These are phyloP conservation scores for Drosophila testacea DNA, from an alignment of 2,888 invertebrate genomes.

Conservation along the genomic window DNA sequence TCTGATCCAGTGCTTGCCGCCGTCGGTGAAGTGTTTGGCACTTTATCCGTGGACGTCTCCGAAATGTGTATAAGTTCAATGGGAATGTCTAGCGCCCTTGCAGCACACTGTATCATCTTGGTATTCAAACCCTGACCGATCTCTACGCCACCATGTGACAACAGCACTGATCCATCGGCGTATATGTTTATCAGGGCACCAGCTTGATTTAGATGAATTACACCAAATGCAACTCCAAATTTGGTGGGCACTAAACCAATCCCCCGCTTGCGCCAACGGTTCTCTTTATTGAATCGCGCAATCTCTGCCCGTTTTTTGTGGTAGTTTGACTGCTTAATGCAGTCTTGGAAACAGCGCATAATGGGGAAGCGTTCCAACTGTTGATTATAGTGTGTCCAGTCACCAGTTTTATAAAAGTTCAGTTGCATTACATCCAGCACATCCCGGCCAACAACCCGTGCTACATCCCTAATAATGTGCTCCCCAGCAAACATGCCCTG, in stretches of 20 bases:
- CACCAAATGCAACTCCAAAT: constrained; percentile 93
- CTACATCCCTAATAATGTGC: constrained; percentile 91
- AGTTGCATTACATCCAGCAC: constrained; percentile 88
- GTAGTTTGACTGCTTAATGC: constrained; percentile 89
- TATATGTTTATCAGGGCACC: constrained; percentile 96
- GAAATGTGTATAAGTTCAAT: constrained; percentile 91
- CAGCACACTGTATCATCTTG: constrained; percentile 97
- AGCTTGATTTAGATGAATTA: constrained; percentile 91
- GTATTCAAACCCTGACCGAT: constrained; percentile 99
- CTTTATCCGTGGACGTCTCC: constrained; percentile 95
- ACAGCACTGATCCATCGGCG: constrained; percentile 93
- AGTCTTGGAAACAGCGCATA: constrained; percentile 92
- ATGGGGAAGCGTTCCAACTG: constrained; percentile 90
- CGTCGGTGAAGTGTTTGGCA: constrained; percentile 95
- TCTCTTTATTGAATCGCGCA: constrained; percentile 90
- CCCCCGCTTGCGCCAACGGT: constrained; percentile 95
- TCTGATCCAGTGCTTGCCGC: constrained; percentile 96
- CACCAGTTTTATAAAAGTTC: constrained; percentile 93
- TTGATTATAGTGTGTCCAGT: constrained; percentile 92
- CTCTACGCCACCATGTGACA: constrained; percentile 97
- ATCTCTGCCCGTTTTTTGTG: constrained; percentile 87
- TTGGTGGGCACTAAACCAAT: constrained; percentile 92
- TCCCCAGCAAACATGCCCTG: constrained; percentile 96
- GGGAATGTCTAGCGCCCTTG: constrained; percentile 90
- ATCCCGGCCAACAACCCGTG: constrained; percentile 89